These are phyloP conservation scores for Potorous gilbertii DNA, from an alignment of 2,797 vertebrate species.

Conservation along the genomic window DNA sequence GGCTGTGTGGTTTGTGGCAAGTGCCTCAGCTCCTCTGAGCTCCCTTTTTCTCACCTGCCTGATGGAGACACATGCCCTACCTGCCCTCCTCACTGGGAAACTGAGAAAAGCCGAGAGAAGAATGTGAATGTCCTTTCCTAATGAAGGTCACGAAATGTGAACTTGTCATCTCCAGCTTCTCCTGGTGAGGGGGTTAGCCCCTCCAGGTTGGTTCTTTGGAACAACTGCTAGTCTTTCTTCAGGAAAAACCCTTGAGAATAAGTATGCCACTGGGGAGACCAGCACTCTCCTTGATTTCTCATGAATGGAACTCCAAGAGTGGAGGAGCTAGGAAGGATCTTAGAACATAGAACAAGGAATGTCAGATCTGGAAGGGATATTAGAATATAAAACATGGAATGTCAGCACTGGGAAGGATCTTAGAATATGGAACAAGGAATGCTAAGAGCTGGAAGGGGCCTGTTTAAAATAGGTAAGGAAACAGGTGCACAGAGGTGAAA, in stretches of 20 bases:
- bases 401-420: neutral
- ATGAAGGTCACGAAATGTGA: slow-evolving; percentile 13
- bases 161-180: slow-evolving; percentile 30
- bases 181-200: neutral
- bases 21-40: neutral
- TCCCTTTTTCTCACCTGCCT: neutral
- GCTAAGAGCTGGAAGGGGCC: neutral
- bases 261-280: neutral
- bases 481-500: neutral
- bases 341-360: neutral
- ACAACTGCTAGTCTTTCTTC: slow-evolving; percentile 16
- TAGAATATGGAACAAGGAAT: no score
- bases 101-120: neutral
- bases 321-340: no score
- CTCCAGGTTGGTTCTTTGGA: neutral
- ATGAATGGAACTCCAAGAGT: slow-evolving; percentile 25
- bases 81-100: neutral
- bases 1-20: neutral
- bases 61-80: neutral
- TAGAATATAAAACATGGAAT: neutral
- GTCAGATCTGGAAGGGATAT: neutral
- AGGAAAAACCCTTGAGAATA: slow-evolving; percentile 12
- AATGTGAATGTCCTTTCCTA: neutral
- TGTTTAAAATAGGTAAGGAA: neutral
- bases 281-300: neutral